Evolutionary conservation across 1,140 invertebrate genomes (phyloP).

Genomic region (Mycetomoellerius zeteki): DNA sequence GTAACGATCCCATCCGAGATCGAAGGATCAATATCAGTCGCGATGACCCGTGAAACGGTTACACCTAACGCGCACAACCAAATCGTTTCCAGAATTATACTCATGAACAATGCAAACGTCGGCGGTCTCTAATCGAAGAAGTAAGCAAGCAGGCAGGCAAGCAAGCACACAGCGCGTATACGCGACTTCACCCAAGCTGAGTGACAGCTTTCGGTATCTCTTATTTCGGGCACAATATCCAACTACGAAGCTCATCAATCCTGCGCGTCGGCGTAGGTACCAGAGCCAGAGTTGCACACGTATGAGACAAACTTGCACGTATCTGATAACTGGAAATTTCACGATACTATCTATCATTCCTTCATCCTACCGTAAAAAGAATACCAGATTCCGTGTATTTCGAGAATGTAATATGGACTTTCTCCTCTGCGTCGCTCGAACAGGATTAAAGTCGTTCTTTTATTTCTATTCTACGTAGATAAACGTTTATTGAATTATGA

Average conservation of each 20-base stretch:
- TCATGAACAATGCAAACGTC: conserved; percentile 57
- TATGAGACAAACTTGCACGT: conserved; percentile 69
- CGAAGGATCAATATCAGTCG: conserved; percentile 68
- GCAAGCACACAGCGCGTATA: neutral
- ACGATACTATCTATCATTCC: conserved; percentile 74
- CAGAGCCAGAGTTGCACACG: conserved; percentile 48
- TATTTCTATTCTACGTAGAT: conserved; percentile 10
- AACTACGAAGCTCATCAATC: conserved; percentile 67
- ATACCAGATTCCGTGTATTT: conserved; percentile 58
- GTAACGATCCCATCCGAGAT: conserved; percentile 73
- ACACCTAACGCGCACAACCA: neutral
- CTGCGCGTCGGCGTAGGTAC: conserved; percentile 55
- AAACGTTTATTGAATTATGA: conserved; percentile 2
- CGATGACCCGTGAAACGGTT: conserved; percentile 69
- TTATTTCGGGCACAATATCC: conserved; percentile 66
- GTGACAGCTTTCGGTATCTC: conserved; percentile 52
- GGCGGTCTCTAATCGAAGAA: conserved; percentile 55
- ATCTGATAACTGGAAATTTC: conserved; percentile 42
- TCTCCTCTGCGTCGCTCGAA: conserved; percentile 18
- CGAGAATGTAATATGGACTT: conserved; percentile 67
- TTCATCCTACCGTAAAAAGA: conserved; percentile 65
- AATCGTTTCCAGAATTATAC: conserved; percentile 65
- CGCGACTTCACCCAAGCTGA: conserved; percentile 25
- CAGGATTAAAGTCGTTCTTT: conserved; percentile 57
- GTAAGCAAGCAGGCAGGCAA: neutral